Percentiles rank a stretch among this genome's conserved stretches.
Evolutionary conservation across 2,113 vertebrate genomes (phyloP).

Genomic region (Leptodactylus fuscus): DNA sequence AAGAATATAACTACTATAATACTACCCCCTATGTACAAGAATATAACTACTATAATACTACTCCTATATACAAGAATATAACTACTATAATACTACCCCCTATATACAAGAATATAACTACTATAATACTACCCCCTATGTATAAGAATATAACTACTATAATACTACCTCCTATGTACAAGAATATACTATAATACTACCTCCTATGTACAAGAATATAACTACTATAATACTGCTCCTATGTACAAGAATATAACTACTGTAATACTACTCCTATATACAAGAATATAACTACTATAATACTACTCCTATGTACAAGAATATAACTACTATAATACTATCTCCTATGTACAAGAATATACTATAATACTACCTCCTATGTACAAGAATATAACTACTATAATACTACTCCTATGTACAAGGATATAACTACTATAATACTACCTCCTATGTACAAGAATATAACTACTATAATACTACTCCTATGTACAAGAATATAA

Average conservation of each 20-base stretch:
- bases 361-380: neutral
- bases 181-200: neutral
- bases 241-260: neutral
- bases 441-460: too few species aligned
- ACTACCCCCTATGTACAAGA: neutral
- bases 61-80: neutral
- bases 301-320: neutral
- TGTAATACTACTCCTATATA: neutral
- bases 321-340: constrained; percentile 13
- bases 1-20: neutral
- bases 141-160: too few species aligned
- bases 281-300: neutral
- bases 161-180: too few species aligned
- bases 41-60: neutral
- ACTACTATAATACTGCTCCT: neutral
- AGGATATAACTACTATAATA: too few species aligned
- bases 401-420: neutral
- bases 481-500: neutral
- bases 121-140: too few species aligned
- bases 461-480: too few species aligned
- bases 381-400: constrained; percentile 12
- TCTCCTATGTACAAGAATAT: neutral
- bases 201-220: neutral
- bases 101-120: neutral
- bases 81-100: neutral